A percentile compares a stretch with the other conserved stretches of the same genome.
Evolutionary conservation across 1,140 invertebrate species (phyloP).

Genomic region (Aethina tumida): DNA sequence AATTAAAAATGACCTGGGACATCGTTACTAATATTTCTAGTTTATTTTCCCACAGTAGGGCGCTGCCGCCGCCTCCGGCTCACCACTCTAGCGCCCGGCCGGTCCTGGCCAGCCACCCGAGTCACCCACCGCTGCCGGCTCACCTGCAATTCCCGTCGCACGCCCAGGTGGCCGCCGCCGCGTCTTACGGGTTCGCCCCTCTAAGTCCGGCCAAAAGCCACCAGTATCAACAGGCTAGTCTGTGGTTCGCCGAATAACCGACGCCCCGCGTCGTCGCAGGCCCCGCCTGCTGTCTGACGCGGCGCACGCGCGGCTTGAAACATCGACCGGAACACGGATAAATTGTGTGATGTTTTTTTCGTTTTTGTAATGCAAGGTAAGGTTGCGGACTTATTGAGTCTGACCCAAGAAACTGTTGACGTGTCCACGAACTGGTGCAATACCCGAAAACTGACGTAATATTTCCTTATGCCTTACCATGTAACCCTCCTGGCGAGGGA

Average conservation of each 20-base stretch:
- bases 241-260: conserved; percentile 65
- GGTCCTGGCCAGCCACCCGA: conserved; percentile 58
- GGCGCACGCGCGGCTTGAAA: background rate
- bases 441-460: no score
- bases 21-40: no score
- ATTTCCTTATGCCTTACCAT: no score
- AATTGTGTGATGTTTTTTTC: background rate
- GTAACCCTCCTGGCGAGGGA: no score
- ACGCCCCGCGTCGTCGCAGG: background rate
- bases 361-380: background rate
- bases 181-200: conserved; percentile 56
- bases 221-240: conserved; percentile 58
- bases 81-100: conserved; percentile 78
- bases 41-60: conserved; percentile 49
- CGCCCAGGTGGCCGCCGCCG: conserved; percentile 50
- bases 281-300: background rate
- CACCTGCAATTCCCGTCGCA: conserved; percentile 71
- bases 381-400: background rate
- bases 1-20: no score
- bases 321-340: background rate
- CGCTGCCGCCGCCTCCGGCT: conserved; percentile 70
- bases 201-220: conserved; percentile 61
- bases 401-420: background rate
- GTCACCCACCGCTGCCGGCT: conserved; percentile 73
- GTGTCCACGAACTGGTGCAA: no score